phyloP scores from a whole-genome alignment of 2,888 invertebrate genomes.

The Hyppa rectilinea region DNA sequence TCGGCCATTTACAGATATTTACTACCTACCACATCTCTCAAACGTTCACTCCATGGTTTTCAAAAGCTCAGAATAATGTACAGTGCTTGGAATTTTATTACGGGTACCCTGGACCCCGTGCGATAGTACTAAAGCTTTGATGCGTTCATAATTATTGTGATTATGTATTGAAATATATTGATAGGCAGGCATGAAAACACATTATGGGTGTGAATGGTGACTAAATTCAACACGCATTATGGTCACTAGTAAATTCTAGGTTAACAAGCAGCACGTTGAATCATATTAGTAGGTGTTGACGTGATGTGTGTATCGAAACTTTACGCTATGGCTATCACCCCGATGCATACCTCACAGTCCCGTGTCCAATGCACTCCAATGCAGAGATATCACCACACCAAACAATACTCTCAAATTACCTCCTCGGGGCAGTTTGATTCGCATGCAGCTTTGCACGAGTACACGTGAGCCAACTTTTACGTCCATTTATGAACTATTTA shows the following conservation, averaged over 20 bases:
- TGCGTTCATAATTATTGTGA: not conserved
- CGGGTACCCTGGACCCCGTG: not conserved
- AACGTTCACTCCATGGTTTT: not conserved
- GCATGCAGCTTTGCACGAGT: conserved; percentile 66
- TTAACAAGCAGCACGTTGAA: conserved; percentile 33
- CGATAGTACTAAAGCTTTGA: conserved; percentile 5
- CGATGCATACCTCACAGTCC: conserved; percentile 56
- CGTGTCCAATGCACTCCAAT: conserved; percentile 71
- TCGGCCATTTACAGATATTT: conserved; percentile 23
- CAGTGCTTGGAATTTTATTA: conserved; percentile 10
- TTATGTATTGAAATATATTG: conserved; percentile 30
- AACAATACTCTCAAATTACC: conserved; percentile 83
- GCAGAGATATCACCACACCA: conserved; percentile 73
- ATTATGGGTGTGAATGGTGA: not conserved
- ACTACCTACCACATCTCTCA: conserved; percentile 14
- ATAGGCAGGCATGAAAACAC: conserved; percentile 29
- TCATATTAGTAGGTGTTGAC: conserved; percentile 3
- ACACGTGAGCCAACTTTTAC: conserved; percentile 73
- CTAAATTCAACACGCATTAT: not conserved
- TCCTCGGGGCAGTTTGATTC: conserved; percentile 73
- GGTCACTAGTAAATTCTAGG: conserved; percentile 11
- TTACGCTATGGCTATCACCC: conserved; percentile 19
- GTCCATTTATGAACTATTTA: conserved; percentile 74
- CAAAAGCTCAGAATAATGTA: conserved; percentile 1
- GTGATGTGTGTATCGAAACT: conserved; percentile 26